A percentile compares a stretch with the other conserved stretches of the same genome.
phyloP scores from a whole-genome alignment of 2,888 invertebrate species.

The Caenorhabditis macrosperma region DNA sequence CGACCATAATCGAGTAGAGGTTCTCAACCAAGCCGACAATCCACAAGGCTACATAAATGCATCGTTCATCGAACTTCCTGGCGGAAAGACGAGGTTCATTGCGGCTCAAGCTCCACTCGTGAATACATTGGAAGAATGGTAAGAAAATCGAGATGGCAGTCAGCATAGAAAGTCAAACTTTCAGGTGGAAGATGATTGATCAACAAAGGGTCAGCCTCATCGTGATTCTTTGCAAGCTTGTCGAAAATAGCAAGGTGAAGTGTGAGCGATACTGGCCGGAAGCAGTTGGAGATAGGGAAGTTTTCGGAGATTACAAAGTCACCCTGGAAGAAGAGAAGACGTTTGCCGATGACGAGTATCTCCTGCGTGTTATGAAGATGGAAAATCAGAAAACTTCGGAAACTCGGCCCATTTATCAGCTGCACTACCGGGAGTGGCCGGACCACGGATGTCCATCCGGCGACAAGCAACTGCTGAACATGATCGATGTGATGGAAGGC shows the following conservation, averaged over 20 bases:
- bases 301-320: constrained; percentile 69
- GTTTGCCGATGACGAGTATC: constrained; percentile 66
- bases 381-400: constrained; percentile 58
- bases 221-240: constrained; percentile 74
- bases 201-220: constrained; percentile 69
- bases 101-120: constrained; percentile 77
- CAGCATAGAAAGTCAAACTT: not conserved
- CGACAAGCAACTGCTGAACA: constrained; percentile 70
- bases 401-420: constrained; percentile 64
- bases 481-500: constrained; percentile 73
- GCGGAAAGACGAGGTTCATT: constrained; percentile 69
- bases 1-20: constrained; percentile 73
- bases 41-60: constrained; percentile 76
- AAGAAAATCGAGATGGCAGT: not conserved
- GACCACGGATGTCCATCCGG: constrained; percentile 76
- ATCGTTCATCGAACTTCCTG: constrained; percentile 65
- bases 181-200: constrained; percentile 75
- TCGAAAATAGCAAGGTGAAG: constrained; percentile 73
- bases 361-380: constrained; percentile 67
- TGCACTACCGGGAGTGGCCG: constrained; percentile 78
- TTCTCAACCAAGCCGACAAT: constrained; percentile 59
- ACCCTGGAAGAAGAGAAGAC: constrained; percentile 65
- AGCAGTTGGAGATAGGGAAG: constrained; percentile 55
- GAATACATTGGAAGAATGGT: constrained; percentile 73
- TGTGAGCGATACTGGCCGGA: constrained; percentile 75